A percentile compares a stretch with the other conserved stretches of the same genome.
These are phyloP conservation scores for Monochamus alternatus DNA, from an alignment of 2,888 invertebrate species.

Conservation along the genomic window DNA sequence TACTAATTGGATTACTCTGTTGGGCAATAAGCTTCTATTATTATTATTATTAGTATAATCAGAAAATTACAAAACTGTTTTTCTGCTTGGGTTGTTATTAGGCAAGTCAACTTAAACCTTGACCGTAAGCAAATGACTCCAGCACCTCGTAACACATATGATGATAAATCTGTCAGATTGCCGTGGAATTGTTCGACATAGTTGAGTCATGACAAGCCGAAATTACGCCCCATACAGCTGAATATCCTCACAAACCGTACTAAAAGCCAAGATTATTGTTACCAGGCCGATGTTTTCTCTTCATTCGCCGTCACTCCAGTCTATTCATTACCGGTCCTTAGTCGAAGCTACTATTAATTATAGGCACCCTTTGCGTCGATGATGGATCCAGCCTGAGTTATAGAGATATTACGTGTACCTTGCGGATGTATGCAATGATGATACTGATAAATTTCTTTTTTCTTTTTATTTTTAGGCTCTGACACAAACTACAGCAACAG, in stretches of 20 bases:
- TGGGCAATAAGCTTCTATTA: no score
- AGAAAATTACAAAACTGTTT: no score
- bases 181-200: background rate
- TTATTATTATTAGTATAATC: no score
- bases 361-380: constrained; percentile 52
- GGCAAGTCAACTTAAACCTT: no score
- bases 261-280: constrained; percentile 41
- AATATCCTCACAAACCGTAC: background rate
- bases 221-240: background rate
- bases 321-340: constrained; percentile 56
- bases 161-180: constrained; percentile 5
- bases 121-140: no score
- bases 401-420: constrained; percentile 14
- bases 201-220: background rate
- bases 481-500: no score
- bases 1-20: no score
- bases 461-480: no score
- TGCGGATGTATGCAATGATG: constrained; percentile 8
- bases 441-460: no score
- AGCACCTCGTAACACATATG: background rate
- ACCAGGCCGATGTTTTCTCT: constrained; percentile 44
- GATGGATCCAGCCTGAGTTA: constrained; percentile 14
- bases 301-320: constrained; percentile 52
- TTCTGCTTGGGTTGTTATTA: no score
- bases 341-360: constrained; percentile 57